Conservation (phyloP, 2,888 invertebrate genomes). For the Euproctis similis region DNA sequence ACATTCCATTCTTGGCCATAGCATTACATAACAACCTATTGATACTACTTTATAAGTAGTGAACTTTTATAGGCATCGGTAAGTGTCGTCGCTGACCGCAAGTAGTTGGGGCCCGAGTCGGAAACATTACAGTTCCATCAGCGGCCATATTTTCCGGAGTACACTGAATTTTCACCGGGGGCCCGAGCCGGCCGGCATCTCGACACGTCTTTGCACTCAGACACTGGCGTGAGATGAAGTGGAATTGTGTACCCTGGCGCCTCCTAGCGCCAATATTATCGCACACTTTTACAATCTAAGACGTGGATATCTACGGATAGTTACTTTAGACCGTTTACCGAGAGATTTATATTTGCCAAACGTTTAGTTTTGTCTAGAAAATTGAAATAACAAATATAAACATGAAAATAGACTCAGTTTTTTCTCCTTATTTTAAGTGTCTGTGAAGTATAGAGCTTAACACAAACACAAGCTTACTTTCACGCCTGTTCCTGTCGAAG, state of each 20-base stretch:
- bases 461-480: no score
- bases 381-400: no score
- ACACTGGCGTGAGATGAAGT: constrained; percentile 52
- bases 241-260: constrained; percentile 55
- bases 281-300: constrained; percentile 46
- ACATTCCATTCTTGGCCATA: no score
- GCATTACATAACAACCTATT: constrained; percentile 23
- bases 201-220: constrained; percentile 74
- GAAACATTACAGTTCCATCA: constrained; percentile 73
- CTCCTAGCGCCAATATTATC: constrained; percentile 52
- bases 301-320: constrained; percentile 25
- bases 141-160: constrained; percentile 67
- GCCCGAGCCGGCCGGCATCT: constrained; percentile 49
- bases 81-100: constrained; percentile 55
- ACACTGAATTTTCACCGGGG: constrained; percentile 60
- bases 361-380: no score
- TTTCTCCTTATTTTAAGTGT: no score
- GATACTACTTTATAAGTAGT: constrained; percentile 38
- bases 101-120: constrained; percentile 58
- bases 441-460: no score
- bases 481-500: no score
- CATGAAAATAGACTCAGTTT: no score
- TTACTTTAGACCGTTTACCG: constrained; percentile 11
- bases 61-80: constrained; percentile 50
- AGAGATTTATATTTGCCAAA: constrained; percentile 9